These are phyloP conservation scores for Peromyscus californicus DNA, from an alignment of 2,113 vertebrate species.

Conservation along the genomic window DNA sequence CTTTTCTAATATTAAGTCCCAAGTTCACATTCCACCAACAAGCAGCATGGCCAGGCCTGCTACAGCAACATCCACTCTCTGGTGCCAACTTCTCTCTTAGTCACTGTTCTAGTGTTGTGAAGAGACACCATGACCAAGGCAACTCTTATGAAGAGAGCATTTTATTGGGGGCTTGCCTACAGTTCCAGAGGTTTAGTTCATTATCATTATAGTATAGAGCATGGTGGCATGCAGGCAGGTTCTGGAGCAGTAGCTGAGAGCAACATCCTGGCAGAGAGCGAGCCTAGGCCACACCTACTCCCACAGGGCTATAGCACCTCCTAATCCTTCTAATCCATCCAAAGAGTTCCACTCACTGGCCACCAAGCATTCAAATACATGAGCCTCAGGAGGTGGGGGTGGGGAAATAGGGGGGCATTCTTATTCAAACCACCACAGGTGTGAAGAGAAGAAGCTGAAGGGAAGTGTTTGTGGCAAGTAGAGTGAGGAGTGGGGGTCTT, in stretches of 20 bases:
- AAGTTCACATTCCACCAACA: not conserved
- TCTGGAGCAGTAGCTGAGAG: not conserved
- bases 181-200: not conserved
- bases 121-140: not conserved
- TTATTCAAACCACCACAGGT: not conserved
- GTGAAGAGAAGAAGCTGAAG: not conserved
- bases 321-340: not conserved
- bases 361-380: not conserved
- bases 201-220: not conserved
- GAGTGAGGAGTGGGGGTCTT: fast-evolving
- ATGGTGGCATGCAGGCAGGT: not conserved
- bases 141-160: not conserved
- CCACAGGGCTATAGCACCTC: not conserved
- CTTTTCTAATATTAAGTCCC: not conserved
- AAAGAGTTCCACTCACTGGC: not conserved
- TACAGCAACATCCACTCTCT: not conserved
- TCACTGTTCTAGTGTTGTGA: not conserved
- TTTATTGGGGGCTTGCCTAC: not conserved
- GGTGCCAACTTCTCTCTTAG: not conserved
- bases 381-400: not conserved
- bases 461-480: not conserved
- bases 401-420: not conserved
- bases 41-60: not conserved
- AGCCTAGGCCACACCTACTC: not conserved
- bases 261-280: not conserved